phyloP scores from a whole-genome alignment of 2,113 vertebrate genomes.

The Pterophyllum scalare region DNA sequence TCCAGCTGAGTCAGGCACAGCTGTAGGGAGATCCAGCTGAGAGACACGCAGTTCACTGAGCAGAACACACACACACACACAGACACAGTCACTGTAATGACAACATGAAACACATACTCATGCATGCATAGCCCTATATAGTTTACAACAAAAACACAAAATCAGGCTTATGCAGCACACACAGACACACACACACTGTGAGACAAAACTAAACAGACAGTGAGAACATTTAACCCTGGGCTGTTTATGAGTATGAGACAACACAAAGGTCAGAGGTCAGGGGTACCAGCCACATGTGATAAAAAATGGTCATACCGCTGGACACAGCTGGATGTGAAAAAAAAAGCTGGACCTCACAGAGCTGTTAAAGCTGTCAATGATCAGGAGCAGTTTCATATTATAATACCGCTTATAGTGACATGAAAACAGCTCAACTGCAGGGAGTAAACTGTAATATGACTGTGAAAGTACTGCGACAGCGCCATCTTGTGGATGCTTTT shows the following conservation, averaged over 20 bases:
- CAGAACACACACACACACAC: conserved; percentile 8
- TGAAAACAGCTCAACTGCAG: not conserved
- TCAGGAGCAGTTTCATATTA: not conserved
- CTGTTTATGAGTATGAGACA: conserved; percentile 27
- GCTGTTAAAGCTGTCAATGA: conserved; percentile 1
- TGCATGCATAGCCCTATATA: not conserved
- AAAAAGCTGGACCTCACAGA: conserved; percentile 35
- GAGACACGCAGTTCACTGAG: conserved; percentile 40
- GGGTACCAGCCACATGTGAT: conserved; percentile 41
- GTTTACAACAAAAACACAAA: conserved; percentile 9
- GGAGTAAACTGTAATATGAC: not conserved
- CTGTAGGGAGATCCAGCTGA: conserved; percentile 56
- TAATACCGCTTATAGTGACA: not conserved
- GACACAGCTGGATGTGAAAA: conserved; percentile 12
- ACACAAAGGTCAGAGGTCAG: conserved; percentile 50
- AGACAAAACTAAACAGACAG: conserved; percentile 23
- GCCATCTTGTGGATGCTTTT: conserved; percentile 57
- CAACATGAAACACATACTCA: not conserved
- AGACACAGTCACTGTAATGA: not conserved
- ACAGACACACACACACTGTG: not conserved
- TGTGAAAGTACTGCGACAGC: conserved; percentile 10
- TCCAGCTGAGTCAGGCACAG: conserved; percentile 56
- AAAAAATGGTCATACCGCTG: conserved; percentile 47
- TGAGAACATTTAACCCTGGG: conserved; percentile 19
- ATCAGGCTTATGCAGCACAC: not conserved